These are phyloP conservation scores for Pipra filicauda DNA, from an alignment of 2,113 vertebrate species.

Conservation along the genomic window DNA sequence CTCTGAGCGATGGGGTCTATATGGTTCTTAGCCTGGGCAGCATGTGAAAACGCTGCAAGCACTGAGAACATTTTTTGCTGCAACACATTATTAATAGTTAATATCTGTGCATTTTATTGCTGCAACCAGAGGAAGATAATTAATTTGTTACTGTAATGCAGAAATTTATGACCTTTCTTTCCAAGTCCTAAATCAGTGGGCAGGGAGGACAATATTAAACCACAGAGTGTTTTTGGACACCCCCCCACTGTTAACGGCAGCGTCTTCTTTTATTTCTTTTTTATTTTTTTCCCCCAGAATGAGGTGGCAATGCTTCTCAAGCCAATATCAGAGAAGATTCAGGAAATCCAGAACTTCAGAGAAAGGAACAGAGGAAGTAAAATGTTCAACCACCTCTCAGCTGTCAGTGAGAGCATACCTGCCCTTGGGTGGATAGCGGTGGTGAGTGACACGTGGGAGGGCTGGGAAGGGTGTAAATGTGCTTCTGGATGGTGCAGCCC, in stretches of 20 bases:
- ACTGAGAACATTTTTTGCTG: not conserved
- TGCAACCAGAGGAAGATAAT: not conserved
- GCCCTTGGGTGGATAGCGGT: slow-evolving; percentile 96
- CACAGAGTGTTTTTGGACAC: not conserved
- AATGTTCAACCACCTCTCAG: slow-evolving; percentile 96
- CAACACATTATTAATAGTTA: not conserved
- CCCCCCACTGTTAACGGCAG: not conserved
- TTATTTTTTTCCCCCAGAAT: slow-evolving; percentile 57
- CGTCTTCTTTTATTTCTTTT: not conserved
- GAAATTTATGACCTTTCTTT: not conserved
- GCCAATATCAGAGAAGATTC: slow-evolving; percentile 94
- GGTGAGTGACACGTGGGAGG: slow-evolving; percentile 71
- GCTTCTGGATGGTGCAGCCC: not conserved
- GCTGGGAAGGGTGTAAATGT: not conserved
- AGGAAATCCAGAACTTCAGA: slow-evolving; percentile 91
- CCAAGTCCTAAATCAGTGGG: not conserved
- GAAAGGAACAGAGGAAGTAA: slow-evolving; percentile 90
- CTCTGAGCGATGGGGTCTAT: not conserved
- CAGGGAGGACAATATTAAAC: not conserved
- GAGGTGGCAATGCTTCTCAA: slow-evolving; percentile 86
- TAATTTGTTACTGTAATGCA: not conserved
- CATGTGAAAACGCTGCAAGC: not conserved
- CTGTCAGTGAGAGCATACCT: slow-evolving; percentile 94
- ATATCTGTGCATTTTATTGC: not conserved
- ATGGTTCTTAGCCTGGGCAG: not conserved